Conservation (phyloP, 2,888 invertebrate species). For the Xestia rhomboidea region DNA sequence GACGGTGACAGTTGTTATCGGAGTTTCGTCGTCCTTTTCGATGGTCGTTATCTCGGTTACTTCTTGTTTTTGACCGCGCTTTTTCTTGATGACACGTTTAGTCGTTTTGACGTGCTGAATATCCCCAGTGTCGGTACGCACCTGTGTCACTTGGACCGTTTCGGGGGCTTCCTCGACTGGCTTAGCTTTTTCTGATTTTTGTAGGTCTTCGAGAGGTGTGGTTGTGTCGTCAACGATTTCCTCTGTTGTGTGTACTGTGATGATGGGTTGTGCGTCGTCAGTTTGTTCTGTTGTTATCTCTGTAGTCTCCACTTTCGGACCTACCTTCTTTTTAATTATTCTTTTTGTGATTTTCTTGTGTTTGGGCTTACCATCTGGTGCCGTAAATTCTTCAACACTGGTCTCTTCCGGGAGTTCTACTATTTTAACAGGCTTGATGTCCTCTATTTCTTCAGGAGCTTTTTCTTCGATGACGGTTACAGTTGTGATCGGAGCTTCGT, state of each 20-base stretch:
- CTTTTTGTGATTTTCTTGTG: constrained; percentile 51
- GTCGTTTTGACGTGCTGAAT: background rate
- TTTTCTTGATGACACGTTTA: background rate
- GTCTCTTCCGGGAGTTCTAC: constrained; percentile 70
- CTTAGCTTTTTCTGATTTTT: too few relatives aligned
- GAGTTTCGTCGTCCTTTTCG: constrained; percentile 52
- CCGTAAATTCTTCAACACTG: constrained; percentile 55
- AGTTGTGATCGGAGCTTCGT: constrained; percentile 50
- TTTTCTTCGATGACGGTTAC: constrained; percentile 40
- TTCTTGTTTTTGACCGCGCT: background rate
- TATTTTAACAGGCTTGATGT: constrained; percentile 40
- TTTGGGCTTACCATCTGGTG: constrained; percentile 72
- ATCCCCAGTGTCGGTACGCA: background rate
- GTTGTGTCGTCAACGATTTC: constrained; percentile 8
- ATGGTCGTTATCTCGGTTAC: constrained; percentile 63
- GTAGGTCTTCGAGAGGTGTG: too few relatives aligned
- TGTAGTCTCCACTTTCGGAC: constrained; percentile 5
- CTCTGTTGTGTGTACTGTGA: constrained; percentile 46
- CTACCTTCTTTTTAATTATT: constrained; percentile 16
- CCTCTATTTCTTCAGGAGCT: constrained; percentile 33
- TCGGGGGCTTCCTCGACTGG: background rate
- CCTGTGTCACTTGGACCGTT: background rate
- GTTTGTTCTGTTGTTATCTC: constrained; percentile 30
- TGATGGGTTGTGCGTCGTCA: constrained; percentile 48
- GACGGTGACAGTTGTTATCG: constrained; percentile 43